Evolutionary conservation across 2,888 invertebrate species (phyloP).

Genomic region (Villa cingulata): DNA sequence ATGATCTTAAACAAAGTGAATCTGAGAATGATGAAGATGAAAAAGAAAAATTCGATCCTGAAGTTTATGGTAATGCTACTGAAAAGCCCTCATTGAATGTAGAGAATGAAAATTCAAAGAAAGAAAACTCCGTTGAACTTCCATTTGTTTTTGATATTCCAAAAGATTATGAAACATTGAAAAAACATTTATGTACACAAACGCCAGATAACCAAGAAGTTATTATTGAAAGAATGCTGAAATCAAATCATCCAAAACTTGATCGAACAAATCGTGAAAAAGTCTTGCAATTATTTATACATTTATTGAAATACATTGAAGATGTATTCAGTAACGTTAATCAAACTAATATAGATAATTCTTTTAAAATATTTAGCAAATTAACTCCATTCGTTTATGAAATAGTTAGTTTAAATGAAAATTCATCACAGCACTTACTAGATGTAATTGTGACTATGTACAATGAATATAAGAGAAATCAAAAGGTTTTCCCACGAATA

Average conservation of each 20-base stretch:
- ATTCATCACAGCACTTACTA: conserved; percentile 50
- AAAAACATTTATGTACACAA: conserved; percentile 46
- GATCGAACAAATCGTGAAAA: conserved; percentile 64
- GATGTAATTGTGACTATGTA: conserved; percentile 63
- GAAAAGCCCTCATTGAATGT: too few relatives aligned
- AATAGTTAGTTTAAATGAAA: conserved; percentile 55
- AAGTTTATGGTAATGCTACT: conserved; percentile 24
- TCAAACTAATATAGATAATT: conserved; percentile 35
- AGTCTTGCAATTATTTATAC: conserved; percentile 57
- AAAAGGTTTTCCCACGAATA: conserved; percentile 47
- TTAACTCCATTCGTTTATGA: conserved; percentile 49
- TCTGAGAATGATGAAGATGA: conserved; percentile 20
- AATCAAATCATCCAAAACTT: conserved; percentile 74
- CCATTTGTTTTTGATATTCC: conserved; percentile 48
- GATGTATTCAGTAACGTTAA: conserved; percentile 43
- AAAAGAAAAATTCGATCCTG: conserved; percentile 19
- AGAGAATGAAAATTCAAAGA: conserved; percentile 18
- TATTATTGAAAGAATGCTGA: conserved; percentile 69
- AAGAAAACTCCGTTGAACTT: conserved; percentile 38
- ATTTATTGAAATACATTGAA: conserved; percentile 63
- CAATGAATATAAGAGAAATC: conserved; percentile 44
- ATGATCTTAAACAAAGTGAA: conserved; percentile 16
- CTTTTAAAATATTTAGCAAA: conserved; percentile 46
- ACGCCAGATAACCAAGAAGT: conserved; percentile 50
- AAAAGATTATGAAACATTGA: conserved; percentile 46